These are phyloP conservation scores for Drosophila repleta DNA, from an alignment of 1,140 invertebrate species.

Conservation along the genomic window DNA sequence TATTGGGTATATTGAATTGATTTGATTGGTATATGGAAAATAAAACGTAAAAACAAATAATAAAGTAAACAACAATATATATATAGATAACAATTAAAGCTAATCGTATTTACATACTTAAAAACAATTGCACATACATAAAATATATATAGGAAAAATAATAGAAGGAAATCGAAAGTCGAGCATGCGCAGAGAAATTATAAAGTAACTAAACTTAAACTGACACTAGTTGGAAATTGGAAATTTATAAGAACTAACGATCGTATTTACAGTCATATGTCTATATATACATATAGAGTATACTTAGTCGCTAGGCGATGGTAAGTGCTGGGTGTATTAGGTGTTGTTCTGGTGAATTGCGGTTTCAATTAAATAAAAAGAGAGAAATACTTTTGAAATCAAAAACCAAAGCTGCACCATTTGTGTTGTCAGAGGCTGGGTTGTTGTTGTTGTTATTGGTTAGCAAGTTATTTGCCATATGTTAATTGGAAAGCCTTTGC, in stretches of 20 bases:
- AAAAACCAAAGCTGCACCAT: slow-evolving; percentile 54
- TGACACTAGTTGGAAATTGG: not conserved
- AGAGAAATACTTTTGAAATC: slow-evolving; percentile 21
- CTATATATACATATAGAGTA: slow-evolving; percentile 8
- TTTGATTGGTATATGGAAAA: slow-evolving; percentile 65
- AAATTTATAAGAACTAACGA: slow-evolving; percentile 4
- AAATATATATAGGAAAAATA: slow-evolving; percentile 8
- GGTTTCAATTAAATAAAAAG: slow-evolving; percentile 10
- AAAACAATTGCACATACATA: slow-evolving; percentile 42
- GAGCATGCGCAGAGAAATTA: slow-evolving; percentile 18
- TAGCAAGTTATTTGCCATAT: slow-evolving; percentile 56
- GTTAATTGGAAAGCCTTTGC: slow-evolving; percentile 56
- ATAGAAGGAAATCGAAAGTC: not conserved
- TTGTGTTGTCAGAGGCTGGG: slow-evolving; percentile 59
- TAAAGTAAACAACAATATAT: slow-evolving; percentile 11
- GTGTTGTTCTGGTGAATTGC: slow-evolving; percentile 21
- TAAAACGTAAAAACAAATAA: slow-evolving; percentile 72
- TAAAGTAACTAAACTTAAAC: slow-evolving; percentile 6
- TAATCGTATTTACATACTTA: slow-evolving; percentile 35
- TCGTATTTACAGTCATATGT: not conserved
- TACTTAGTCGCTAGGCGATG: not conserved
- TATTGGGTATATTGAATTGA: slow-evolving; percentile 38
- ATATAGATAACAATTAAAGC: slow-evolving; percentile 40
- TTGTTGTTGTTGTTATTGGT: no score
- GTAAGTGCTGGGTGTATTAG: slow-evolving; percentile 14